Percentiles rank a stretch among this genome's conserved stretches.
Conservation (phyloP, 2,888 invertebrate species). For the Achlya flavicornis region DNA sequence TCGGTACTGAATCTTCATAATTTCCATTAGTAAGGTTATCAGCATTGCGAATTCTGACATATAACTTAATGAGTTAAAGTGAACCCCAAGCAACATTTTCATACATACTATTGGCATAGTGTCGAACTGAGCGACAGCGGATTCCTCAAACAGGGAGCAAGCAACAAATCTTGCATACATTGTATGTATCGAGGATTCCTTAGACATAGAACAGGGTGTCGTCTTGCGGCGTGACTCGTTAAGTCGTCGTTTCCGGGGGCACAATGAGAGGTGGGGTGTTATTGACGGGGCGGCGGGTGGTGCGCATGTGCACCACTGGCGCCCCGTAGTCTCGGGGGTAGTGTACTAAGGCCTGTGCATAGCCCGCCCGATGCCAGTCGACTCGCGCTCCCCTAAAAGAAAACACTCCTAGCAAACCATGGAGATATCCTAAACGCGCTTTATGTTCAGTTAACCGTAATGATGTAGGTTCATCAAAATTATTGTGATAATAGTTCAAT, state of each 20-base stretch:
- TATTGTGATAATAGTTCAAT: conserved; percentile 8
- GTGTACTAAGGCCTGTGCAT: conserved; percentile 69
- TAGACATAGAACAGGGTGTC: conserved; percentile 56
- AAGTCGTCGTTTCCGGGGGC: conserved; percentile 78
- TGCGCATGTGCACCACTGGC: conserved; percentile 78
- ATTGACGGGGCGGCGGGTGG: conserved; percentile 69
- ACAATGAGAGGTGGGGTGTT: conserved; percentile 76
- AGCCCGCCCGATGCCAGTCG: conserved; percentile 68
- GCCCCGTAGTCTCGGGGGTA: conserved; percentile 77
- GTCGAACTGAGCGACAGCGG: conserved; percentile 16
- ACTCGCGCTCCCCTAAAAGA: conserved; percentile 56
- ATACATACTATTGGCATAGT: conserved; percentile 8
- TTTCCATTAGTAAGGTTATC: background rate
- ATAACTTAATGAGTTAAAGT: background rate
- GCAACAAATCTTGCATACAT: conserved; percentile 25
- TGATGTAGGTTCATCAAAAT: conserved; percentile 50
- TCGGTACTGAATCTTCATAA: background rate
- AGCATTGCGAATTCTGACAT: background rate
- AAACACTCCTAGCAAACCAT: conserved; percentile 47
- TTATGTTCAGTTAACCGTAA: conserved; percentile 31
- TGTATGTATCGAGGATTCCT: conserved; percentile 41
- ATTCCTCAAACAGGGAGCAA: conserved; percentile 8
- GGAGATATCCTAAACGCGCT: conserved; percentile 48
- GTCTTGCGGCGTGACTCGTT: conserved; percentile 76
- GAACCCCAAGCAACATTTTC: conserved; percentile 8